A percentile compares a stretch with the other conserved stretches of the same genome.
Conservation (phyloP, 2,888 invertebrate genomes). For the Acrobasis suavella region DNA sequence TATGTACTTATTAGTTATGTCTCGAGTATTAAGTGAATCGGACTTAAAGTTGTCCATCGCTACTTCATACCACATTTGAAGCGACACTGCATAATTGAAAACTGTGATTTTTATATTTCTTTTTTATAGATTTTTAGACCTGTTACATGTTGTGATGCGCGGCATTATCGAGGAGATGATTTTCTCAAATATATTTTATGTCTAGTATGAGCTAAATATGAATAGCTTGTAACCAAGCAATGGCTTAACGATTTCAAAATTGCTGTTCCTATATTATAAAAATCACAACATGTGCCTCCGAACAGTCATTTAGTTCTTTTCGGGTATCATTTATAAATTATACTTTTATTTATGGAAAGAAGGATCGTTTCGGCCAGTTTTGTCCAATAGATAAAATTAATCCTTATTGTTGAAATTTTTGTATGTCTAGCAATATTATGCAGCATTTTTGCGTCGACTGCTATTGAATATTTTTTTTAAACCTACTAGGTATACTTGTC, state of each 20-base stretch:
- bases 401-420: slow-evolving; percentile 19
- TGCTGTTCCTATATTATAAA: slow-evolving; percentile 46
- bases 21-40: slow-evolving; percentile 61
- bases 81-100: slow-evolving; percentile 81
- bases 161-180: slow-evolving; percentile 51
- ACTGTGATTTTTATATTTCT: slow-evolving; percentile 81
- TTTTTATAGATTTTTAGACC: slow-evolving; percentile 75
- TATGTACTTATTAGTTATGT: slow-evolving; percentile 79
- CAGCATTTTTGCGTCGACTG: no score
- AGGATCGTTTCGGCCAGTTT: slow-evolving; percentile 51
- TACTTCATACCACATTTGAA: slow-evolving; percentile 75
- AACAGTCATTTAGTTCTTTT: slow-evolving; percentile 57
- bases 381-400: slow-evolving; percentile 38
- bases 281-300: slow-evolving; percentile 72
- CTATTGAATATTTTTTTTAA: no score
- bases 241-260: slow-evolving; percentile 30
- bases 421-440: no score
- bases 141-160: slow-evolving; percentile 78
- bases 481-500: no score
- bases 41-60: slow-evolving; percentile 62
- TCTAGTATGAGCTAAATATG: slow-evolving; percentile 42
- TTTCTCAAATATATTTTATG: slow-evolving; percentile 42
- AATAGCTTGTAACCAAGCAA: slow-evolving; percentile 52
- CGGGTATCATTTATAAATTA: slow-evolving; percentile 60
- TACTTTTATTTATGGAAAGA: slow-evolving; percentile 59